Evolutionary conservation across 2,888 invertebrate genomes (phyloP).

Genomic region (Odontocolon sp.): DNA sequence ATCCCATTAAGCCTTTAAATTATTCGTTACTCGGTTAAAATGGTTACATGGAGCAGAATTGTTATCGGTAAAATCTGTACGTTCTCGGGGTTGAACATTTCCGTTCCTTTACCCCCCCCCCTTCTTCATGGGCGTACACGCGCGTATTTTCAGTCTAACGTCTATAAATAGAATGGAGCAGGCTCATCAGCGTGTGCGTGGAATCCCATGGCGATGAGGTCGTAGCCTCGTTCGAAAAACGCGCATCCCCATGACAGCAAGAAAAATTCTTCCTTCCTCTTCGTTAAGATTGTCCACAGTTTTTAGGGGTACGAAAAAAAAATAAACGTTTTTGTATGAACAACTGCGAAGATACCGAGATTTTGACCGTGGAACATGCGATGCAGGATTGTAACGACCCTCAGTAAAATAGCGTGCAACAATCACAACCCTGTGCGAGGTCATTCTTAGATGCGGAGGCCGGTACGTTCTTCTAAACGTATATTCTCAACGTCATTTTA

Average conservation of each 20-base stretch:
- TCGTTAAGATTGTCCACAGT: no score
- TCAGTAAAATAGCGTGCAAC: slow-evolving; percentile 23
- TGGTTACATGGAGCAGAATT: no score
- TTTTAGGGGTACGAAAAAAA: no score
- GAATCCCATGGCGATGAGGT: slow-evolving; percentile 41
- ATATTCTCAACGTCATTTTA: not conserved
- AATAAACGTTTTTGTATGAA: no score
- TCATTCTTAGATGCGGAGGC: not conserved
- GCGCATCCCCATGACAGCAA: not conserved
- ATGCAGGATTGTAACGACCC: not conserved
- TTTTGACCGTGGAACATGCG: not conserved
- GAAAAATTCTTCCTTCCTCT: not conserved
- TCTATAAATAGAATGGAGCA: slow-evolving; percentile 28
- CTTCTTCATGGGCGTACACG: slow-evolving; percentile 1
- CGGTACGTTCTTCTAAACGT: slow-evolving; percentile 5
- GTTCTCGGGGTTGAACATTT: slow-evolving; percentile 6
- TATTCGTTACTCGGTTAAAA: no score
- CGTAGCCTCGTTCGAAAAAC: slow-evolving; percentile 37
- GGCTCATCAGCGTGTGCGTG: slow-evolving; percentile 11
- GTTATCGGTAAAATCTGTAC: not conserved
- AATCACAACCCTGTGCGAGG: slow-evolving; percentile 11
- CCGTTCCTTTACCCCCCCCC: not conserved
- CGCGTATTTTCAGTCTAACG: not conserved
- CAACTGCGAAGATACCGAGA: no score
- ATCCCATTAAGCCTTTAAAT: no score